phyloP scores from a whole-genome alignment of 1,140 invertebrate genomes.

The Oryzaephilus surinamensis region DNA sequence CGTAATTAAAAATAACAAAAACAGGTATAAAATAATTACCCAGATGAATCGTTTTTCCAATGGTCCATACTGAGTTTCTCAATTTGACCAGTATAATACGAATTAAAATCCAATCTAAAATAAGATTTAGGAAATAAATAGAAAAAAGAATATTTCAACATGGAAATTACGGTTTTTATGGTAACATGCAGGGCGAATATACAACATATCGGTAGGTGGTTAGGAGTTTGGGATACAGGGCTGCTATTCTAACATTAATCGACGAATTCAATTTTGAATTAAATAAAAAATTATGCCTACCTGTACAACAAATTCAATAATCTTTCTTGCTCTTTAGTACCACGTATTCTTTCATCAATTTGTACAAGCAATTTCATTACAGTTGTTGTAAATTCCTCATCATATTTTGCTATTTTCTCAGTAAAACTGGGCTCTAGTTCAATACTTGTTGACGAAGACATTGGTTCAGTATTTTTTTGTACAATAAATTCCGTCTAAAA shows the following conservation, averaged over 20 bases:
- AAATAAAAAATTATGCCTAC: constrained; percentile 17
- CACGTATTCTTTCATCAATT: constrained; percentile 30
- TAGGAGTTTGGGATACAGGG: no score
- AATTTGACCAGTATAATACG: constrained; percentile 13
- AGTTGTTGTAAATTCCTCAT: constrained; percentile 27
- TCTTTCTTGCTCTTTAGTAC: constrained; percentile 32
- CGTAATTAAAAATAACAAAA: no score
- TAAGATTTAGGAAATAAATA: constrained; percentile 1
- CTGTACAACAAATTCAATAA: constrained; percentile 34
- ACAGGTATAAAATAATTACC: no score
- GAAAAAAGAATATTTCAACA: not conserved
- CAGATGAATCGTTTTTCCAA: constrained; percentile 11
- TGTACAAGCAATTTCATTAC: constrained; percentile 28
- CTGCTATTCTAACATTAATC: not conserved
- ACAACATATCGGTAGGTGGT: no score
- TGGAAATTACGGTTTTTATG: no score
- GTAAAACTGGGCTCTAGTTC: constrained; percentile 25
- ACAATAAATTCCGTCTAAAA: constrained; percentile 1
- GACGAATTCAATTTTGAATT: not conserved
- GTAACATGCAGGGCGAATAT: no score
- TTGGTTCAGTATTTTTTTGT: constrained; percentile 9
- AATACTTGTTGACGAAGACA: constrained; percentile 2
- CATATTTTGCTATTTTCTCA: constrained; percentile 26
- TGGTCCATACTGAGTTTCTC: constrained; percentile 8
- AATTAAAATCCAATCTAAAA: constrained; percentile 17